Conservation (phyloP, 1,140 invertebrate genomes). For the Zaprionus gabonicus region DNA sequence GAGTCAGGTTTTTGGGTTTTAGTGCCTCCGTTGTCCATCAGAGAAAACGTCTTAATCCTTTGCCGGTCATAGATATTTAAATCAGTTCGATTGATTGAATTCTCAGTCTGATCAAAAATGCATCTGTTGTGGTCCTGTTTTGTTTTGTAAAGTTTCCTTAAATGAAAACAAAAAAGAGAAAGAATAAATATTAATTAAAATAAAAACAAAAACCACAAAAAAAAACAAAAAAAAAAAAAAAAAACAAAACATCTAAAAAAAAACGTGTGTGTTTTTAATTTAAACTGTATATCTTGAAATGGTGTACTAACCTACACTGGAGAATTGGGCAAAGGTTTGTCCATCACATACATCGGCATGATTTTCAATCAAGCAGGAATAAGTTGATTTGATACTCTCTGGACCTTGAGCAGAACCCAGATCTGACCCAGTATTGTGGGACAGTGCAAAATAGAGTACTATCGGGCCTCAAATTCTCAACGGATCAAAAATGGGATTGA, state of each 20-base stretch:
- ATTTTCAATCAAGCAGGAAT: no score
- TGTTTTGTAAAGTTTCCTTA: conserved; percentile 84
- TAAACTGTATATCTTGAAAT: not conserved
- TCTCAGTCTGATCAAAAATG: conserved; percentile 70
- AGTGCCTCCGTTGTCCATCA: conserved; percentile 74
- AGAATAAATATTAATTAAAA: conserved; percentile 80
- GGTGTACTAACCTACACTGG: not conserved
- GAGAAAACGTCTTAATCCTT: conserved; percentile 69
- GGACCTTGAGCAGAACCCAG: no score
- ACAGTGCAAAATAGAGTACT: no score
- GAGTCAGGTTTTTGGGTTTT: conserved; percentile 69
- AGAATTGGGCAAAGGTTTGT: not conserved
- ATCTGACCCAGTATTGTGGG: no score
- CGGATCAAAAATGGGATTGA: no score
- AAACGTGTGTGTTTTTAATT: conserved; percentile 13
- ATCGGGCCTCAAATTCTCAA: no score
- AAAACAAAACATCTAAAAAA: conserved; percentile 71
- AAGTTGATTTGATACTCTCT: no score
- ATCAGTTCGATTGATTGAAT: conserved; percentile 68
- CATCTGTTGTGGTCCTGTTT: conserved; percentile 83
- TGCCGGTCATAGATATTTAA: conserved; percentile 65
- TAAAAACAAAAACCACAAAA: conserved; percentile 73
- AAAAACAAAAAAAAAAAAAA: conserved; percentile 63
- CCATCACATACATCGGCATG: no score
- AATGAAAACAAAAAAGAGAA: conserved; percentile 71